These are phyloP conservation scores for Helicolenus hilgendorfi DNA, from an alignment of 2,797 vertebrate species.

Conservation along the genomic window DNA sequence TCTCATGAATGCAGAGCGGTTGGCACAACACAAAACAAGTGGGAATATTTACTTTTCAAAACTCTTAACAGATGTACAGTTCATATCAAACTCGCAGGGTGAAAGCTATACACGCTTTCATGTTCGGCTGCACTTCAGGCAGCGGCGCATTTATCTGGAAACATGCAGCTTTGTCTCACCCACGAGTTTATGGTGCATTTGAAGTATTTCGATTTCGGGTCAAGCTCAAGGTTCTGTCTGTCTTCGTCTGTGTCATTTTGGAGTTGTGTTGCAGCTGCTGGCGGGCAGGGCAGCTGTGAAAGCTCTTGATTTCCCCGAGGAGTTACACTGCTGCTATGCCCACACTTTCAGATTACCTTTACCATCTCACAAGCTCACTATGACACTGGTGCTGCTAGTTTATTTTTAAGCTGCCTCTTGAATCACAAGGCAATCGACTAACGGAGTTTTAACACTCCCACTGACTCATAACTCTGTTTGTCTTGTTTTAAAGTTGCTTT, in stretches of 20 bases:
- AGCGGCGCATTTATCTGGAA: conserved; percentile 18
- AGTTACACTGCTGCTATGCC: conserved; percentile 64
- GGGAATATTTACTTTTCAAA: conserved; percentile 22
- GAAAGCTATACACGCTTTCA: conserved; percentile 4
- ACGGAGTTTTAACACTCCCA: conserved; percentile 32
- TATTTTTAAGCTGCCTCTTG: conserved; percentile 73
- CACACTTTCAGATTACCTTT: conserved; percentile 82
- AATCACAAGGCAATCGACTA: conserved; percentile 61
- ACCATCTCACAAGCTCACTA: conserved; percentile 65
- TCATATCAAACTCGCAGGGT: conserved; percentile 19
- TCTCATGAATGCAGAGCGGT: not conserved
- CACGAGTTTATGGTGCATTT: conserved; percentile 20
- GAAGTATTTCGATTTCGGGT: conserved; percentile 60
- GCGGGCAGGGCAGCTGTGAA: conserved; percentile 78
- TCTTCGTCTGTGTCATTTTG: conserved; percentile 69
- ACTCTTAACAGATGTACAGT: not conserved
- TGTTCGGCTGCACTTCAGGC: conserved; percentile 28
- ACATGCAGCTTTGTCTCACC: conserved; percentile 39
- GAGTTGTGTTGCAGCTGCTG: conserved; percentile 69
- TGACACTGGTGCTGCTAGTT: conserved; percentile 60
- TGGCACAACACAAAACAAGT: conserved; percentile 18
- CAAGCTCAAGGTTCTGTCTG: conserved; percentile 53
- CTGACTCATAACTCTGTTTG: conserved; percentile 40
- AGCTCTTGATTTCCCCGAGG: conserved; percentile 86
- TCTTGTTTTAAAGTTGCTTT: conserved; percentile 10